Conservation (phyloP, 2,888 invertebrate species). For the Nebria salina region DNA sequence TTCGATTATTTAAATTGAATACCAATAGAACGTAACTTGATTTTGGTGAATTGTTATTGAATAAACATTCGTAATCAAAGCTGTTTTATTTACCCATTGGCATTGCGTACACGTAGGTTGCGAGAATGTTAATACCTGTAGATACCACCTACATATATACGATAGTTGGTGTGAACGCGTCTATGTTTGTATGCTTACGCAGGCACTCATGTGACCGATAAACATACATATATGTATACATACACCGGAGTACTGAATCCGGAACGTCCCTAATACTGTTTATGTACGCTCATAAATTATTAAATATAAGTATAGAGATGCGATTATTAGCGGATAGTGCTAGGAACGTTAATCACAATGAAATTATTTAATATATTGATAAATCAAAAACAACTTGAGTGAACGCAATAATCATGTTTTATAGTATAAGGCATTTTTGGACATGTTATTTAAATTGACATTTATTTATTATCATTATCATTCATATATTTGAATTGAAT, state of each 20-base stretch:
- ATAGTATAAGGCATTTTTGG: not conserved
- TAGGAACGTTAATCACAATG: conserved; percentile 31
- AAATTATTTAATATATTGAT: conserved; percentile 33
- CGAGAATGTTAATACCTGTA: not conserved
- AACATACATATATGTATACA: conserved; percentile 1
- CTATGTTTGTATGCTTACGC: not conserved
- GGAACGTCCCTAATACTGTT: conserved; percentile 33
- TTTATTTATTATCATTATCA: not conserved
- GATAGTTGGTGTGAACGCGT: not conserved
- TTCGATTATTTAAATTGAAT: not conserved
- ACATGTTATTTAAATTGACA: not conserved
- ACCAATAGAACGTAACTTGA: conserved; percentile 16
- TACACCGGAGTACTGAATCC: conserved; percentile 21
- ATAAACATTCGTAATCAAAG: conserved; percentile 29
- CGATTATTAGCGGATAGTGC: conserved; percentile 25
- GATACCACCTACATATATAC: not conserved
- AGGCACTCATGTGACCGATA: conserved; percentile 4
- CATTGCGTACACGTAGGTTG: conserved; percentile 24
- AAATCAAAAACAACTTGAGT: not conserved
- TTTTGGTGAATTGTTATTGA: conserved; percentile 28
- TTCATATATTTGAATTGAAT: not conserved
- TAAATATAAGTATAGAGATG: conserved; percentile 39
- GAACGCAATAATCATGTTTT: not conserved
- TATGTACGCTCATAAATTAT: conserved; percentile 44
- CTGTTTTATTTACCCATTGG: conserved; percentile 17